Evolutionary conservation across 2,797 vertebrate genomes (phyloP), one percentile per base, ranked within the genome.

Genomic region (Masticophis lateralis): DNA sequence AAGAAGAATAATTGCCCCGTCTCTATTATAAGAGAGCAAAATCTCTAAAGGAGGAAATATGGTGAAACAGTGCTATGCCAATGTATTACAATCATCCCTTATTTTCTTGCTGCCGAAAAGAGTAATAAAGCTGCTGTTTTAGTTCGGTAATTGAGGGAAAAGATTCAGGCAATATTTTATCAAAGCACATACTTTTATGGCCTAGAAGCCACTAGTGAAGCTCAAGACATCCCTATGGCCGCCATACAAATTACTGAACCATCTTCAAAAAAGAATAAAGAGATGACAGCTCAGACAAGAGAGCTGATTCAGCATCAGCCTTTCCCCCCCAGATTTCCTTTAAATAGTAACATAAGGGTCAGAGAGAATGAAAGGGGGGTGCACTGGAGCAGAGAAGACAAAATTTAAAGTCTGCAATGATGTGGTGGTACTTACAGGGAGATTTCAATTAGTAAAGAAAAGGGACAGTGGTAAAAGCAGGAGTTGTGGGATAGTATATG

Each of bases 1-100:
- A 91, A 95, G 32, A 2, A 91, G 47, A 57, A 47, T 8, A 13
- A 14, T 55, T 66, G 14, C 7, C 11, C 47, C 27, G 22, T 2
- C 6, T 79, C 37, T 11, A 18, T 14, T 90, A 20, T 43, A 91
- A 43, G 90, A 86, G 93, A 94, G 86, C 95, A 94, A 96, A 97
- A 96, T 95, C 92, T 95, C 74, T 18, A 37, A 88, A 79, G 18
- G 22, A 0, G 0, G 93, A 93, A 95, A 95, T 94, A 95, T 88
- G 63, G 91, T 87, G 89, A 0, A 2, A 11, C 66, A 69, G 43
- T 0, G 1, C 88, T 91, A 8, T 74, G 87, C 91, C 92, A 90
- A 93, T 60, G 93, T 95, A 93, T 89, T 94, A 56, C 61, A 79
- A 79, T n/a, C 22, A 61, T 53, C 18, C 4, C 55, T 88, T 10